Evolutionary conservation across 2,888 invertebrate genomes (phyloP).

Genomic region (Tinea pellionella): DNA sequence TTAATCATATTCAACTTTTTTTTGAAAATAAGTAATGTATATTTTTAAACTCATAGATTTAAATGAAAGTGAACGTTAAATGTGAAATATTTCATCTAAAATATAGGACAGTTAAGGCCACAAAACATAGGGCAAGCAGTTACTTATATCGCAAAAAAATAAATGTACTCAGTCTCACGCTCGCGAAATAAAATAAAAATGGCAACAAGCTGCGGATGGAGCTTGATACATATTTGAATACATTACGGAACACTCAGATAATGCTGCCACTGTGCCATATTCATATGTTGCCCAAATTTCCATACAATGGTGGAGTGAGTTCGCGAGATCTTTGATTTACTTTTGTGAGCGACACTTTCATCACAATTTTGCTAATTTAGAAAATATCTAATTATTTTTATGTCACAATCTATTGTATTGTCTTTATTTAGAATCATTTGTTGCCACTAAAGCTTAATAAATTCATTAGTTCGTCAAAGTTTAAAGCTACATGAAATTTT

Average conservation of each 20-base stretch:
- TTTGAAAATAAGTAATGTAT: too few relatives aligned
- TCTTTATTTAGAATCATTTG: too few relatives aligned
- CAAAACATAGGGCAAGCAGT: background rate
- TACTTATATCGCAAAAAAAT: background rate
- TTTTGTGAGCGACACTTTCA: background rate
- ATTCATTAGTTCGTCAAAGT: background rate
- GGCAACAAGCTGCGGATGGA: constrained; percentile 58
- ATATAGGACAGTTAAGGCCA: background rate
- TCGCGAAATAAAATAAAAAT: constrained; percentile 65
- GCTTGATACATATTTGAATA: constrained; percentile 69
- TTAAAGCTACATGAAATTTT: background rate
- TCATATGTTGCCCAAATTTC: constrained; percentile 10
- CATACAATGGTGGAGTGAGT: constrained; percentile 7
- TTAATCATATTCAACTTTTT: too few relatives aligned
- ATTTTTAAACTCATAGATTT: too few relatives aligned
- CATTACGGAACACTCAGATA: constrained; percentile 44
- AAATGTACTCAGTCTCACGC: constrained; percentile 43
- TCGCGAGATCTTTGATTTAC: constrained; percentile 5
- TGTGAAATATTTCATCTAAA: background rate
- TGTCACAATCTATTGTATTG: background rate
- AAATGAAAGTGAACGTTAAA: background rate
- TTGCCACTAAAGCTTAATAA: background rate
- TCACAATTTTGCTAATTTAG: background rate
- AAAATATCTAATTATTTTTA: background rate
- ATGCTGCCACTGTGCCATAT: constrained; percentile 11